Conservation (phyloP, 2,113 vertebrate species). For the Zapornia atra region DNA sequence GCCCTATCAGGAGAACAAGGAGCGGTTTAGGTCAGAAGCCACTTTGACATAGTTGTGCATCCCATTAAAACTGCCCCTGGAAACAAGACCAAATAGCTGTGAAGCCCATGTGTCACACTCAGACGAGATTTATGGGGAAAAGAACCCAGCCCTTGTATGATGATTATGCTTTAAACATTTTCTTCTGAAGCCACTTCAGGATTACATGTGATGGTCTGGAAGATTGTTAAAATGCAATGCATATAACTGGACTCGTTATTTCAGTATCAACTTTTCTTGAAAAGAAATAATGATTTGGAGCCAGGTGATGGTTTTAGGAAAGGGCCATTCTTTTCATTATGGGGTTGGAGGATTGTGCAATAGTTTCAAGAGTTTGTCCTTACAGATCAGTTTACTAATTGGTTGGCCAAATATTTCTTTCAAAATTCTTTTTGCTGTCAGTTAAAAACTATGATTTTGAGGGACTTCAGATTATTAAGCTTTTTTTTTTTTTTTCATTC, state of each 20-base stretch:
- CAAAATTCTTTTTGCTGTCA: not conserved
- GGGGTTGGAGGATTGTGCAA: not conserved
- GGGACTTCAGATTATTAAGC: not conserved
- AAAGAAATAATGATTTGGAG: not conserved
- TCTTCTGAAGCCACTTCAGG: not conserved
- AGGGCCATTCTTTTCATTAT: not conserved
- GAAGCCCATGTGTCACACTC: not conserved
- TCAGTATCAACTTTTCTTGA: not conserved
- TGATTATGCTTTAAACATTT: not conserved
- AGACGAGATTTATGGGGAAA: not conserved
- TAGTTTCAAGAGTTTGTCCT: not conserved
- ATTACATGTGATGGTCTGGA: not conserved
- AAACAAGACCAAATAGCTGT: not conserved
- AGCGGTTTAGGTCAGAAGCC: not conserved
- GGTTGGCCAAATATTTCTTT: not conserved
- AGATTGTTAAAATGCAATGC: not conserved
- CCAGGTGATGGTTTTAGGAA: not conserved
- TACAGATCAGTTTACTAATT: not conserved
- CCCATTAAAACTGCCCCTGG: not conserved
- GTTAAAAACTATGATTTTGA: not conserved
- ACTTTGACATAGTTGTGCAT: not conserved
- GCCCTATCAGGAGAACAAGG: not conserved
- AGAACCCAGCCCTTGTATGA: not conserved
- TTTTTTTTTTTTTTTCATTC: too few relatives aligned
- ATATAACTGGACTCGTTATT: not conserved